Evolutionary conservation across 2,113 vertebrate genomes (phyloP).

Genomic region (Pelodiscus sinensis): DNA sequence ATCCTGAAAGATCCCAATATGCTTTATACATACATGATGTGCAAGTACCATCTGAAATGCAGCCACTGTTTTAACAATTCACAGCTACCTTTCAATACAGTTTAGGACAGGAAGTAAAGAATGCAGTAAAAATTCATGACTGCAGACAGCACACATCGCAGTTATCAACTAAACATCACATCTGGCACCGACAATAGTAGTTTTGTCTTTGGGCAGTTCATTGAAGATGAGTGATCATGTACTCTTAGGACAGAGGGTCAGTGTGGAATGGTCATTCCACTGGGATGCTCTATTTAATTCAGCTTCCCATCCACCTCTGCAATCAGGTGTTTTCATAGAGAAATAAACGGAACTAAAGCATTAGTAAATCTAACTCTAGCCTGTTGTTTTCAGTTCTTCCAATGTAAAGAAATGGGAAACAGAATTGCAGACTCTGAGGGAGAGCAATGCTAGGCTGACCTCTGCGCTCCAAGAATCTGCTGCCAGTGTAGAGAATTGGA

Average conservation of each 20-base stretch:
- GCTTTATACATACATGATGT: neutral
- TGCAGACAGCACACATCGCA: neutral
- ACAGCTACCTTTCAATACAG: rapidly evolving
- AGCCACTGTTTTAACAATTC: rapidly evolving
- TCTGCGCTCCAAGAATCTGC: conserved; percentile 90
- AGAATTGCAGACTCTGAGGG: conserved; percentile 91
- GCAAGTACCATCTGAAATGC: rapidly evolving
- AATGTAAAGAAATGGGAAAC: conserved; percentile 95
- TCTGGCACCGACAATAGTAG: neutral
- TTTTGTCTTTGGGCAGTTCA: neutral
- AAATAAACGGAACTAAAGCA: rapidly evolving
- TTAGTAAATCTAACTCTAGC: neutral
- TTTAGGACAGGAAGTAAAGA: rapidly evolving
- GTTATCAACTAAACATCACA: neutral
- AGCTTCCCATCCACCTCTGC: neutral
- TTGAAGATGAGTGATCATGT: neutral
- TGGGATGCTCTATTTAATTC: neutral
- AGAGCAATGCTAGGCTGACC: conserved; percentile 90
- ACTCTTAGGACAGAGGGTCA: rapidly evolving
- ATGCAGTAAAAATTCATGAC: rapidly evolving
- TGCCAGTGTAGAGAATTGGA: conserved; percentile 93
- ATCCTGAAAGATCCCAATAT: neutral
- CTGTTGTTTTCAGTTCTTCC: conserved; percentile 79
- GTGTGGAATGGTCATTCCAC: rapidly evolving
- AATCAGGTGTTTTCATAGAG: neutral